These are phyloP conservation scores for Thamnaconus septentrionalis DNA, from an alignment of 2,113 vertebrate genomes.

Conservation along the genomic window DNA sequence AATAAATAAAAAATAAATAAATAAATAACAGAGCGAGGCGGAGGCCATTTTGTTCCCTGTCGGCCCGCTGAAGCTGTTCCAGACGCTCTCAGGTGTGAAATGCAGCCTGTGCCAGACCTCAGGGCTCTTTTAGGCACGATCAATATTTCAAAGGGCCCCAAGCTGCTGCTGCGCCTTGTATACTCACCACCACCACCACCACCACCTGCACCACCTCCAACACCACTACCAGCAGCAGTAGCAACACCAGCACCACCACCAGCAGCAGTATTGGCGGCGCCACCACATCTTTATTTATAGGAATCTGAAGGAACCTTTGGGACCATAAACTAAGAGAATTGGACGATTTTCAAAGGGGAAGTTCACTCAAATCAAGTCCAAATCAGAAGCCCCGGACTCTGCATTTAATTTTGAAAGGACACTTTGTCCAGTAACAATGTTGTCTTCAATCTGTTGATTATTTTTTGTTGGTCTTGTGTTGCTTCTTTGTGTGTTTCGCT, in stretches of 20 bases:
- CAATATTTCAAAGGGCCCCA: conserved; percentile 67
- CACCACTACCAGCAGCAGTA: conserved; percentile 13
- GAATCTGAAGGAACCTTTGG: conserved; percentile 59
- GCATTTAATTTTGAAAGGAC: conserved; percentile 14
- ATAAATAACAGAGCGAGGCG: conserved; percentile 25
- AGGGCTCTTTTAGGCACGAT: conserved; percentile 66
- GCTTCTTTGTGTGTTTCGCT: too few species aligned
- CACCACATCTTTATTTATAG: conserved; percentile 42
- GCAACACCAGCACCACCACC: too few species aligned
- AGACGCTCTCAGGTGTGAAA: conserved; percentile 66
- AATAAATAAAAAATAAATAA: too few species aligned
- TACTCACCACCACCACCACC: conserved; percentile 32
- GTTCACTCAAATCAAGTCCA: conserved; percentile 22
- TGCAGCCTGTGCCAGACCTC: conserved; percentile 46
- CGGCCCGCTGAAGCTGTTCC: conserved; percentile 48
- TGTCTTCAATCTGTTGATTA: too few species aligned
- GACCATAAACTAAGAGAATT: conserved; percentile 54
- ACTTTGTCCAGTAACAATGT: too few species aligned
- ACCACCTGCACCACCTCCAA: conserved; percentile 45
- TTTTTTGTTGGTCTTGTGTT: too few species aligned
- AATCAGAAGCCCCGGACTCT: not conserved
- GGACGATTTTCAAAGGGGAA: conserved; percentile 45
- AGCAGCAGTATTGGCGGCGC: conserved; percentile 33
- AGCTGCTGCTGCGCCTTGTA: conserved; percentile 20
- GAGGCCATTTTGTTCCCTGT: conserved; percentile 67